phyloP scores from a whole-genome alignment of 2,797 vertebrate species.

The Pteronotus mesoamericanus region DNA sequence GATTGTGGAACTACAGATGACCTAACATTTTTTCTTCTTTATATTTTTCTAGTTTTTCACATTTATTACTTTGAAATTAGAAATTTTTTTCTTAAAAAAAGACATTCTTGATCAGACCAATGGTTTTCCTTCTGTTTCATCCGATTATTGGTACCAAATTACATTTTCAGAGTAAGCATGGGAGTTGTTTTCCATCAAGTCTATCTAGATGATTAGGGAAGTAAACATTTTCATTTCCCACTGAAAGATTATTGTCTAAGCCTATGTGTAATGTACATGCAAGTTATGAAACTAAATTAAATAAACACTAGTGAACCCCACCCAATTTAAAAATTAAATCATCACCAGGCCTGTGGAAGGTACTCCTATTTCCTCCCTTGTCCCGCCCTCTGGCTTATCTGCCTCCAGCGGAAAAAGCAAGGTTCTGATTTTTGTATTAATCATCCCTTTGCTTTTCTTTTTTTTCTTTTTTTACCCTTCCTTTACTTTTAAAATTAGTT shows the following conservation, averaged over 20 bases:
- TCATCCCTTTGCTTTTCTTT: not conserved
- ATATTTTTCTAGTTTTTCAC: not conserved
- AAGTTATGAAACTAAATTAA: not conserved
- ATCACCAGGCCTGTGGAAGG: not conserved
- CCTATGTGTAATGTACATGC: not conserved
- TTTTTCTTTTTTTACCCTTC: not conserved
- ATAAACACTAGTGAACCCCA: not conserved
- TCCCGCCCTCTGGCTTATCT: not conserved
- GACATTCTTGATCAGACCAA: not conserved
- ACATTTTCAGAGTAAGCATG: not conserved
- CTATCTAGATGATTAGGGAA: not conserved
- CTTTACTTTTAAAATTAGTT: not conserved
- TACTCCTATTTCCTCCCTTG: not conserved
- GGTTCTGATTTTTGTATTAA: not conserved
- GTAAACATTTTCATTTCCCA: not conserved
- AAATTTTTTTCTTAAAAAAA: not conserved
- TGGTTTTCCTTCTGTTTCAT: not conserved
- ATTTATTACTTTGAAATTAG: not conserved
- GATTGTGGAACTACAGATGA: not conserved
- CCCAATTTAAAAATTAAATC: not conserved
- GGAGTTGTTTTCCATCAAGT: not conserved
- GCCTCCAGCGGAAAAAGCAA: not conserved
- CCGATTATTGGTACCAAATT: not conserved
- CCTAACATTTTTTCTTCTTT: not conserved
- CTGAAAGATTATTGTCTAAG: not conserved